Evolutionary conservation across 1,140 invertebrate genomes (phyloP).

Genomic region (Papilio dardanus): DNA sequence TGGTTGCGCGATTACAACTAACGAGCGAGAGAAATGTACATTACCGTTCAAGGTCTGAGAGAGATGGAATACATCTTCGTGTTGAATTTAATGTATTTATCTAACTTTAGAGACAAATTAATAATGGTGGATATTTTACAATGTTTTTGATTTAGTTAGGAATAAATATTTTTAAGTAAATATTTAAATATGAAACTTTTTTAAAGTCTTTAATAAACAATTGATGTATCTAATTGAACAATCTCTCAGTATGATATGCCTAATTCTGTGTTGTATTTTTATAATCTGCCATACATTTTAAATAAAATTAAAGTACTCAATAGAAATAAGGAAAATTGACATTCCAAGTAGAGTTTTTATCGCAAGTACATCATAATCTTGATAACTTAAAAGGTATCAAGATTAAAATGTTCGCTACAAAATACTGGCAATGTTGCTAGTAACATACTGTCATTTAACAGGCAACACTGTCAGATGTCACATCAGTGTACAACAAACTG

Average conservation of each 20-base stretch:
- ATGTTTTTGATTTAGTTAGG: not conserved
- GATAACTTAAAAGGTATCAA: constrained; percentile 27
- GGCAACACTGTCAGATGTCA: constrained; percentile 20
- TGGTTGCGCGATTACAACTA: not conserved
- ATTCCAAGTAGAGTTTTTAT: constrained; percentile 18
- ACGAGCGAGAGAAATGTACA: not conserved
- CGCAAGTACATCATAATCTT: constrained; percentile 33
- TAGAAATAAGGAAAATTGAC: constrained; percentile 37
- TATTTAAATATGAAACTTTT: not conserved
- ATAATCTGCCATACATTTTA: constrained; percentile 5
- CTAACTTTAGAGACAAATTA: not conserved
- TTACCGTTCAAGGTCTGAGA: not conserved
- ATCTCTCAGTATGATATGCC: constrained; percentile 33
- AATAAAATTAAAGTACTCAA: constrained; percentile 31
- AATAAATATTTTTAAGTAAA: not conserved
- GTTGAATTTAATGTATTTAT: not conserved
- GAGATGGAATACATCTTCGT: not conserved
- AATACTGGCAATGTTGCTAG: constrained; percentile 27
- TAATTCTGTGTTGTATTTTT: constrained; percentile 28
- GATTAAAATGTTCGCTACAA: constrained; percentile 30
- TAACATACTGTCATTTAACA: not conserved
- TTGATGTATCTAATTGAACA: constrained; percentile 17
- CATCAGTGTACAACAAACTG: not conserved
- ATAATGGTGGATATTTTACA: not conserved
- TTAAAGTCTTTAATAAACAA: not conserved